Base-by-base conservation (phyloP, 2,888 invertebrate genomes). In the Linyphia triangularis region DNA sequence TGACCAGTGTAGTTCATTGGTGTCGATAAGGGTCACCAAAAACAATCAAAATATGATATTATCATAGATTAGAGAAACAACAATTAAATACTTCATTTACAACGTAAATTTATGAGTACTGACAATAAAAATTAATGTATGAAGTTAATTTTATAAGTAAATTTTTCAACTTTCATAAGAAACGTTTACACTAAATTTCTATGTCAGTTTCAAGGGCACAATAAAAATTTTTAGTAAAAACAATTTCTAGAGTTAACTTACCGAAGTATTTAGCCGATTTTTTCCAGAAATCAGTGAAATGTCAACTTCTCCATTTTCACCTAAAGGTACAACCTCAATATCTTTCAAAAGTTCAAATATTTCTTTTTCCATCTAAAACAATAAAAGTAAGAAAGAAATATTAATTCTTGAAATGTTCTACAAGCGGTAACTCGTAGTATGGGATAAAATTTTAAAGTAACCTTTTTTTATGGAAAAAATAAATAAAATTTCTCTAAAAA, bases 251-350 rank as follows among this genome's bases (percentile, higher is more conserved):
- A 59, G 2, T 33, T 28, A 16, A 59, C 61, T 75, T 75, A 86
- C 86, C 4, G 86, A 86, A 3, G 67, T 57, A 69, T 72, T 81
- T 40, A 86, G 69, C 5, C 43, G 59, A 24, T 78, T 86, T 57
- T 81, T 86, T 1, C 19, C n/a, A 37, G 67, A 75, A 51, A 67
- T 37, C 13, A 81, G 86, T 22, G 59, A 19, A 24, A 86, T 33
- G 57, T 86, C 86, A 19, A 86, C 81, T 81, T 81, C 86, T 9
- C 86, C 86, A 86, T 86, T 86, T 19, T 86, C 86, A 2, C 86
- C 86, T 10, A 86, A 26, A 5, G 81, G 69, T 16, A 72, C 65
- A 10, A 86, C 57, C 67, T 86, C 86, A 6, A 86, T 24, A 43
- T 86, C 61, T 26, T 65, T 65, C n/a, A 69, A 75, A 67, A 86